Percentiles rank a stretch among this genome's conserved stretches.
Evolutionary conservation across 2,888 invertebrate genomes (phyloP).

Genomic region (Oligia latruncula): DNA sequence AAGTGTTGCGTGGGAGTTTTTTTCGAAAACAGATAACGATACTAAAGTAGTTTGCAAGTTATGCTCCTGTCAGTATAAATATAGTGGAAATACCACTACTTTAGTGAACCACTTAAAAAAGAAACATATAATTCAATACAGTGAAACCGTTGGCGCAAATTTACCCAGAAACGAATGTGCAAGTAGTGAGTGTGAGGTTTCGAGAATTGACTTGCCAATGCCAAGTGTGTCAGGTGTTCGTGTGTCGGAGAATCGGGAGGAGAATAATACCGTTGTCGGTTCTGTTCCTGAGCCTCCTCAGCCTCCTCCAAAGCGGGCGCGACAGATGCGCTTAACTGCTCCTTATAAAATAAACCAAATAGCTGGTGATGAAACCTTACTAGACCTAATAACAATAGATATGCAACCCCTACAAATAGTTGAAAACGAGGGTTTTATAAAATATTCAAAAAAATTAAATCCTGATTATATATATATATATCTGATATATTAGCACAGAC

Average conservation of each 20-base stretch:
- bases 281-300: constrained; percentile 27
- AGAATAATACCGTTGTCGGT: constrained; percentile 27
- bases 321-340: constrained; percentile 35
- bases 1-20: too few species aligned
- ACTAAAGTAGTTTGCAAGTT: too few species aligned
- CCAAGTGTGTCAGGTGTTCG: constrained; percentile 38
- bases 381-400: constrained; percentile 17
- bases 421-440: constrained; percentile 23
- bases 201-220: constrained; percentile 8
- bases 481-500: too few species aligned
- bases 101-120: too few species aligned
- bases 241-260: constrained; percentile 34
- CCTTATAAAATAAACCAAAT: constrained; percentile 35
- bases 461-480: constrained; percentile 26
- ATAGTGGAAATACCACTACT: too few species aligned
- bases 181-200: too few species aligned
- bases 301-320: constrained; percentile 33
- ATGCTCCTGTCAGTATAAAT: too few species aligned
- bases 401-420: constrained; percentile 37
- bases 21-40: too few species aligned
- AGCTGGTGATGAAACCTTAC: constrained; percentile 35
- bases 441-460: constrained; percentile 27
- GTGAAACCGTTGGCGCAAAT: too few species aligned
- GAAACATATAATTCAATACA: too few species aligned
- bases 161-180: too few species aligned